These are phyloP conservation scores for Reticulitermes speratus DNA, from an alignment of 1,140 invertebrate genomes.

Conservation along the genomic window DNA sequence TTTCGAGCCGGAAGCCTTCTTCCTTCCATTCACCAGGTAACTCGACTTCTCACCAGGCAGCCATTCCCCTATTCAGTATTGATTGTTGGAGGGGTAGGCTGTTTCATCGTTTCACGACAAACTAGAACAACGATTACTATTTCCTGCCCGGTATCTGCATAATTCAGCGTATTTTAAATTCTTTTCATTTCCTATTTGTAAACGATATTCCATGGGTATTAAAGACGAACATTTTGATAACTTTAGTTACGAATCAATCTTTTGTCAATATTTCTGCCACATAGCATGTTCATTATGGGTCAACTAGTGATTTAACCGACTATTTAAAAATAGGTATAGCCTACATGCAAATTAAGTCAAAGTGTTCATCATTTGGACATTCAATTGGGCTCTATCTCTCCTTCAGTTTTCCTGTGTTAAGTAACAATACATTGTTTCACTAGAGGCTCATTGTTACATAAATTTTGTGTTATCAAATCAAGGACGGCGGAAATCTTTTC, in stretches of 20 bases:
- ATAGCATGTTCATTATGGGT: not conserved
- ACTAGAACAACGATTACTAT: not conserved
- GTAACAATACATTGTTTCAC: not conserved
- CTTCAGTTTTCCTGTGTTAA: not conserved
- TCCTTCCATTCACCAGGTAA: not conserved
- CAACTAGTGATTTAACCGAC: not conserved
- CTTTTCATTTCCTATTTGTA: not conserved
- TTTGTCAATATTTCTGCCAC: not conserved
- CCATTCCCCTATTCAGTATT: slow-evolving; percentile 14
- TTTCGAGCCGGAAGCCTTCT: not conserved
- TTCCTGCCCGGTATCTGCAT: not conserved
- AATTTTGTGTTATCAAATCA: not conserved
- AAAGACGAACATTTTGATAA: not conserved
- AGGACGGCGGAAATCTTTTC: not conserved
- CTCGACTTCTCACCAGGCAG: not conserved
- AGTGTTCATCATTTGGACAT: too few relatives aligned
- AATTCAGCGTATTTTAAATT: not conserved
- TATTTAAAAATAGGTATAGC: not conserved
- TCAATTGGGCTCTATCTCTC: too few relatives aligned
- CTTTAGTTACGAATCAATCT: not conserved
- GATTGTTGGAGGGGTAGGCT: not conserved
- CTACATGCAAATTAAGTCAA: not conserved
- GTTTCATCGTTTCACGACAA: not conserved
- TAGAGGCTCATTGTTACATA: not conserved
- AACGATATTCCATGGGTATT: not conserved